Percentiles rank a stretch among this genome's conserved stretches.
Conservation (phyloP, 2,797 vertebrate species). For the Smutsia gigantea region DNA sequence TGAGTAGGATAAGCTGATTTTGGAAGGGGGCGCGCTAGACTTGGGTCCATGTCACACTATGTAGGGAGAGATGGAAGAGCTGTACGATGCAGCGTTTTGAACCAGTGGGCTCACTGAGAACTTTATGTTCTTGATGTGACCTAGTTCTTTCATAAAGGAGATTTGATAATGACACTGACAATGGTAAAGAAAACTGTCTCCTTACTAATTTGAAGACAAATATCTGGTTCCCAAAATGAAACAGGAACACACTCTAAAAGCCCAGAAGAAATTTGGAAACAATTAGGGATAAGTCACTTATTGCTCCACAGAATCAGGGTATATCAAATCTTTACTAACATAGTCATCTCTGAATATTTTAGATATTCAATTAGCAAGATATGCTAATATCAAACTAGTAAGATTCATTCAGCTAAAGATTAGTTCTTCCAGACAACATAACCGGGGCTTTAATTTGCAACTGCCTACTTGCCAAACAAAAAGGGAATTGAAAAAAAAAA, state of each 20-base stretch:
- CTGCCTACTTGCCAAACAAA: neutral
- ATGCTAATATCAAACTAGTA: neutral
- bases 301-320: neutral
- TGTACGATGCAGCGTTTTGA: neutral
- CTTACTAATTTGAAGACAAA: conserved; percentile 35
- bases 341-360: conserved; percentile 29
- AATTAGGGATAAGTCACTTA: neutral
- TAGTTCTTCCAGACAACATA: conserved; percentile 40
- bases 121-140: neutral
- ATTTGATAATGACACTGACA: conserved; percentile 33
- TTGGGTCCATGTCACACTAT: neutral
- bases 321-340: neutral
- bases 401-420: conserved; percentile 36
- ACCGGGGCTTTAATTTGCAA: neutral
- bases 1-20: conserved; percentile 54
- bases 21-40: conserved; percentile 8
- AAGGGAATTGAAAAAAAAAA: neutral
- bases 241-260: neutral
- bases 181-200: conserved; percentile 13
- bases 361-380: neutral
- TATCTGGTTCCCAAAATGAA: neutral
- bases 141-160: neutral
- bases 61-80: neutral
- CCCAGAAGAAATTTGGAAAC: conserved; percentile 35
- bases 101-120: neutral